Percentiles rank a stretch among this genome's conserved stretches.
Evolutionary conservation across 1,140 invertebrate species (phyloP).

Genomic region (Zelostemma sp.): DNA sequence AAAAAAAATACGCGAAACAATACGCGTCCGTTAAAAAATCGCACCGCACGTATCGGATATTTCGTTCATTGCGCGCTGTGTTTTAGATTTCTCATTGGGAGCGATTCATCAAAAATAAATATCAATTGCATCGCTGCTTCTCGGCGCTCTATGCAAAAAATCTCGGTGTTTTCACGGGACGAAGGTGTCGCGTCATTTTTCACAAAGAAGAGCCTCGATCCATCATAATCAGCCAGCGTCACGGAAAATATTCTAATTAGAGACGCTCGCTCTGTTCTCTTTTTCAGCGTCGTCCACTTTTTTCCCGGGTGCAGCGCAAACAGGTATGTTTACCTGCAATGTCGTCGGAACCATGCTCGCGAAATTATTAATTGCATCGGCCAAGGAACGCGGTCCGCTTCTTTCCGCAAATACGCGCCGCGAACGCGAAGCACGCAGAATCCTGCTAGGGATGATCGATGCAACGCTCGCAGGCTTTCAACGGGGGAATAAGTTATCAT

Average conservation of each 20-base stretch:
- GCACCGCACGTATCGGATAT: too few species aligned
- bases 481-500: conserved; percentile 24
- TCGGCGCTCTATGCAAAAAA: conserved; percentile 5
- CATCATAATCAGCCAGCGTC: conserved; percentile 35
- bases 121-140: too few species aligned
- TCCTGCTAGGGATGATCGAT: conserved; percentile 18
- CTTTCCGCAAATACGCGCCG: background rate
- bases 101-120: too few species aligned
- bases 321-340: conserved; percentile 8
- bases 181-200: conserved; percentile 17
- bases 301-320: background rate
- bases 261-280: conserved; percentile 20
- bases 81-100: too few species aligned
- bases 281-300: conserved; percentile 13
- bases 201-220: conserved; percentile 27
- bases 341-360: conserved; percentile 1
- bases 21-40: too few species aligned
- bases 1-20: too few species aligned
- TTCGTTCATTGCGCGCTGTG: too few species aligned
- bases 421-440: background rate
- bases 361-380: conserved; percentile 24
- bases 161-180: conserved; percentile 18
- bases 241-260: conserved; percentile 39
- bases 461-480: background rate
- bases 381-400: conserved; percentile 2